Evolutionary conservation across 2,888 invertebrate genomes (phyloP).

Genomic region (Notodromas monacha): DNA sequence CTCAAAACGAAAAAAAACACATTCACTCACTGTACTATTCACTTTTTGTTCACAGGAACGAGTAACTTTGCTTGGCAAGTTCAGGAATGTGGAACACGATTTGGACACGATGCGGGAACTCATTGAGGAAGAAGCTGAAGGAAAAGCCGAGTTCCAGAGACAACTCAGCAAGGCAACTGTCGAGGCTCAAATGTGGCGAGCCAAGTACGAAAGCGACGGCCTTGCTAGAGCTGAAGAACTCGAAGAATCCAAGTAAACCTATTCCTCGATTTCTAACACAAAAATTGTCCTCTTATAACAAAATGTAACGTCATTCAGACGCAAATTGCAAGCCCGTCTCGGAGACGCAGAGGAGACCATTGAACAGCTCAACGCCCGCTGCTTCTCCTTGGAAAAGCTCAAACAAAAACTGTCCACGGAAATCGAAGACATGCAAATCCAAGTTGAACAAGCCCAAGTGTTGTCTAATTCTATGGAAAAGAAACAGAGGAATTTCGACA

Average conservation of each 20-base stretch:
- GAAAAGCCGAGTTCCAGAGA: conserved; percentile 90
- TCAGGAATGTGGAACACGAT: conserved; percentile 96
- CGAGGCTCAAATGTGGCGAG: conserved; percentile 86
- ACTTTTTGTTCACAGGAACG: conserved; percentile 28
- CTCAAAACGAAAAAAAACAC: too few relatives aligned
- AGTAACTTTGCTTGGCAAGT: conserved; percentile 74
- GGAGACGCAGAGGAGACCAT: conserved; percentile 90
- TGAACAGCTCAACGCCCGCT: conserved; percentile 90
- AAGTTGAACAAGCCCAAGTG: conserved; percentile 84
- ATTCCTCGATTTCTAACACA: background rate
- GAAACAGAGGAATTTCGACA: conserved; percentile 99
- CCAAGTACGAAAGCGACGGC: conserved; percentile 94
- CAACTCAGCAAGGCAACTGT: conserved; percentile 95
- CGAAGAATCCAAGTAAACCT: too few relatives aligned
- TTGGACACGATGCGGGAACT: conserved; percentile 95
- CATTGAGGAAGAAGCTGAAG: conserved; percentile 95
- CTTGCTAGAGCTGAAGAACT: conserved; percentile 73
- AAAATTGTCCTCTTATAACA: too few relatives aligned
- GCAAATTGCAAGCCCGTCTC: conserved; percentile 72
- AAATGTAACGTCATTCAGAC: conserved; percentile 8
- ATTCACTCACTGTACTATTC: too few relatives aligned
- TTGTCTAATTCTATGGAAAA: conserved; percentile 91
- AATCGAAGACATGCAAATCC: conserved; percentile 86
- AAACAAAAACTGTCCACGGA: conserved; percentile 85
- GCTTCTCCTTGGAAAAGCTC: conserved; percentile 83